phyloP scores from a whole-genome alignment of 2,888 invertebrate species.

The Apomyelois bistriatella region DNA sequence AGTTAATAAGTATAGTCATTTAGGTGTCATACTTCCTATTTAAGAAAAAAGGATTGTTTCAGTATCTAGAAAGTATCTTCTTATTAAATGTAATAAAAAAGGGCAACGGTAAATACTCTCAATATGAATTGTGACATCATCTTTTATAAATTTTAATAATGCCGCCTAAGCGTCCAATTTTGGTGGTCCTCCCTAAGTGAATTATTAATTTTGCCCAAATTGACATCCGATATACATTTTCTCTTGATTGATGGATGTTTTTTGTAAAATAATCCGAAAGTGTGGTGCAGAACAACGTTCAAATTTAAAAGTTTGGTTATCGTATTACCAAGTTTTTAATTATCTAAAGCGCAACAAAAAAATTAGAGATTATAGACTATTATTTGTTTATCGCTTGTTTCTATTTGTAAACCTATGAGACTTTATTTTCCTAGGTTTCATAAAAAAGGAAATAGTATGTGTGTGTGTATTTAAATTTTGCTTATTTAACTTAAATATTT shows the following conservation, averaged over 20 bases:
- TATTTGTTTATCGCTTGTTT: no score
- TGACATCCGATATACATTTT: constrained; percentile 33
- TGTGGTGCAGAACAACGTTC: constrained; percentile 14
- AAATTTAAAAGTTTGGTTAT: constrained; percentile 5
- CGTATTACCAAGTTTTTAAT: neutral
- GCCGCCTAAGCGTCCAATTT: constrained; percentile 22
- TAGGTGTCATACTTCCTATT: no score
- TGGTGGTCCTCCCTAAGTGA: constrained; percentile 17
- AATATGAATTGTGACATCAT: constrained; percentile 18
- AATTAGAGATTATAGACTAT: neutral
- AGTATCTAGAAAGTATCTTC: no score
- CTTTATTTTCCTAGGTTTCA: no score
- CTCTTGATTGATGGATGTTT: constrained; percentile 36
- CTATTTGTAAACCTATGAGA: no score
- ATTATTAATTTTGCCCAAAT: constrained; percentile 30
- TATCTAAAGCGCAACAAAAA: neutral
- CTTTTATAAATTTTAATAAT: constrained; percentile 24
- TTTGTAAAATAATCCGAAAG: constrained; percentile 28
- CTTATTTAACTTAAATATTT: no score
- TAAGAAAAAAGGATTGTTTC: no score
- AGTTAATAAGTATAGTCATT: no score
- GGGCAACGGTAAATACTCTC: no score
- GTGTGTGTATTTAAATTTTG: no score
- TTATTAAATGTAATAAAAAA: no score
- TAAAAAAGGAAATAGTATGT: no score